phyloP scores from a whole-genome alignment of 1,140 invertebrate genomes.

The Meloidogyne exigua region DNA sequence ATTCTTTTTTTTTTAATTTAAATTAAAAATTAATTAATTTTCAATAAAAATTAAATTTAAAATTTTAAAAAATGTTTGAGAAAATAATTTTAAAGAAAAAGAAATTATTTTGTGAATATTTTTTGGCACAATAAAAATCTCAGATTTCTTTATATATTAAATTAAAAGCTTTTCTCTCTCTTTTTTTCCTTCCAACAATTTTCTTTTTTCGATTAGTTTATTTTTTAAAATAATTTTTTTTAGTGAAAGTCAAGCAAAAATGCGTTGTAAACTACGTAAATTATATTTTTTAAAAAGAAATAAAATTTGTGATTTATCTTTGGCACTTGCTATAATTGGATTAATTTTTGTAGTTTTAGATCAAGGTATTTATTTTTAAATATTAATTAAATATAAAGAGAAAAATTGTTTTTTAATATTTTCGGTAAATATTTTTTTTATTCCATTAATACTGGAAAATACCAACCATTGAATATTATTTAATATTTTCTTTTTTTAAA shows the following conservation, averaged over 20 bases:
- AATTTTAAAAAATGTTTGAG: neutral
- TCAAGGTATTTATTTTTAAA: conserved; percentile 33
- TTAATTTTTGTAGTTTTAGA: conserved; percentile 60
- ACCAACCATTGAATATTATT: too few relatives aligned
- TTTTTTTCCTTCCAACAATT: neutral
- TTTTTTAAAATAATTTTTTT: conserved; percentile 25
- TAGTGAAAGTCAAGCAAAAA: conserved; percentile 62
- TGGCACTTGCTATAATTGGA: conserved; percentile 55
- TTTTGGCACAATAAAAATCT: conserved; percentile 1
- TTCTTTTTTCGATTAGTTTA: neutral
- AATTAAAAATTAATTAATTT: too few relatives aligned
- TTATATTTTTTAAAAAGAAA: conserved; percentile 49
- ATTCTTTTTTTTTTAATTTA: too few relatives aligned
- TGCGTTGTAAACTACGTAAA: conserved; percentile 60
- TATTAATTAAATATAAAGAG: neutral
- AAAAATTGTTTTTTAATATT: conserved; percentile 5
- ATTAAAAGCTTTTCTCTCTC: neutral
- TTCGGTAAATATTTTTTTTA: too few relatives aligned
- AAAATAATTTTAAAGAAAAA: neutral
- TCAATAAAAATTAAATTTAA: neutral
- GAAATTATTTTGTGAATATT: neutral
- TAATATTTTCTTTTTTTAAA: too few relatives aligned
- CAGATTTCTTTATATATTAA: neutral
- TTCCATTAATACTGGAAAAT: too few relatives aligned
- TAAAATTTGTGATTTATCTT: conserved; percentile 59